Conservation (phyloP, 2,888 invertebrate genomes). For the Hypsopygia costalis region DNA sequence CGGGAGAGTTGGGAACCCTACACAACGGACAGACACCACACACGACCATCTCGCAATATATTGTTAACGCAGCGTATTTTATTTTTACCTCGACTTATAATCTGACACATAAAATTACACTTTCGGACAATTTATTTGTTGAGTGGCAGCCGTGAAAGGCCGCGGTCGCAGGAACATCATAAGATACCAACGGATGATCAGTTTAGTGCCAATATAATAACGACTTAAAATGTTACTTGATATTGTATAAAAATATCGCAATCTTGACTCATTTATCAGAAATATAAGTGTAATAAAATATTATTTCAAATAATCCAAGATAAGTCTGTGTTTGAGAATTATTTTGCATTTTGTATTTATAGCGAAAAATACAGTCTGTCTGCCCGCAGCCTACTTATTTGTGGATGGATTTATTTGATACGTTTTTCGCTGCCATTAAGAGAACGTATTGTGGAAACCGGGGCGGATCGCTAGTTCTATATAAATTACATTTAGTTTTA, state of each 20-base stretch:
- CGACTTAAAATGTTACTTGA: slow-evolving; percentile 16
- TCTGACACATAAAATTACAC: slow-evolving; percentile 33
- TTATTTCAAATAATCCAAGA: slow-evolving; percentile 10
- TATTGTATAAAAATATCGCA: slow-evolving; percentile 5
- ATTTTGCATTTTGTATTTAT: too few species aligned
- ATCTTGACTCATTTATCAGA: neutral
- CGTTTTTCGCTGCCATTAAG: too few species aligned
- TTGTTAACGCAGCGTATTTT: slow-evolving; percentile 13
- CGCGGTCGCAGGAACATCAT: neutral
- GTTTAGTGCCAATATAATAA: slow-evolving; percentile 17
- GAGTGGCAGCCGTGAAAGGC: slow-evolving; percentile 22
- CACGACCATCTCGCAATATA: slow-evolving; percentile 13
- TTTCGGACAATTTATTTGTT: slow-evolving; percentile 34
- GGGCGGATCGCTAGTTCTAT: too few species aligned
- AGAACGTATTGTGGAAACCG: too few species aligned
- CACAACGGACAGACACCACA: slow-evolving; percentile 14
- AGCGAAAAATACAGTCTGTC: too few species aligned
- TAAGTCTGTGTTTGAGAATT: slow-evolving; percentile 4
- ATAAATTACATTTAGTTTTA: too few species aligned
- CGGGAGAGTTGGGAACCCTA: too few species aligned
- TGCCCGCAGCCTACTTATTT: too few species aligned
- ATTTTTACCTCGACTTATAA: slow-evolving; percentile 36
- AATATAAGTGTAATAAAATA: neutral
- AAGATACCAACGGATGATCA: slow-evolving; percentile 24
- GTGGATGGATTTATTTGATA: too few species aligned